phyloP scores from a whole-genome alignment of 2,797 vertebrate genomes.

The Cuculus canorus region DNA sequence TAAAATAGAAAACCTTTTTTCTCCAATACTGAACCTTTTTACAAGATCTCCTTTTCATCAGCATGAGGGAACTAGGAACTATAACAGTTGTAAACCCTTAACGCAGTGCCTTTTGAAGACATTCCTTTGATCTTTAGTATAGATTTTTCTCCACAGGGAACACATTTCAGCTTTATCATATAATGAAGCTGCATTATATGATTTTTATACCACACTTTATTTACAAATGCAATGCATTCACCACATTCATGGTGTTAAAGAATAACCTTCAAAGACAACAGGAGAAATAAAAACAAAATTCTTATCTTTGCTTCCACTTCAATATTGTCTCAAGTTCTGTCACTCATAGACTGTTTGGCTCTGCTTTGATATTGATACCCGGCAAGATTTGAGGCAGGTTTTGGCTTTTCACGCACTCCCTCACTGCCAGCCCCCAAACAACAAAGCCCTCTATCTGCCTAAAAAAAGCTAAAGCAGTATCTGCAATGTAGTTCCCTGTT shows the following conservation, averaged over 20 bases:
- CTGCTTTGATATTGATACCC: background rate
- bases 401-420: too few relatives aligned
- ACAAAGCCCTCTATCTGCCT: background rate
- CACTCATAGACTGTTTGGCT: background rate
- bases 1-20: background rate
- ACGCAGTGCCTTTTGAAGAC: background rate
- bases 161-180: background rate
- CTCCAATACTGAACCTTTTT: background rate
- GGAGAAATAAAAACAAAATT: background rate
- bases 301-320: background rate
- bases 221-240: slow-evolving; percentile 16
- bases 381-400: background rate
- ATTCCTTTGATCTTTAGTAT: slow-evolving; percentile 14
- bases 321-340: background rate
- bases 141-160: slow-evolving; percentile 1
- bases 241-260: background rate
- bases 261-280: background rate
- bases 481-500: background rate
- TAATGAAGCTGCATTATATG: background rate
- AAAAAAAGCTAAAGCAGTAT: background rate
- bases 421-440: background rate
- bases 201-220: slow-evolving; percentile 17
- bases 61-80: background rate
- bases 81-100: background rate
- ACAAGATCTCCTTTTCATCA: background rate